Base-by-base conservation (phyloP, 2,888 invertebrate species). In the Hypercompe scribonia region DNA sequence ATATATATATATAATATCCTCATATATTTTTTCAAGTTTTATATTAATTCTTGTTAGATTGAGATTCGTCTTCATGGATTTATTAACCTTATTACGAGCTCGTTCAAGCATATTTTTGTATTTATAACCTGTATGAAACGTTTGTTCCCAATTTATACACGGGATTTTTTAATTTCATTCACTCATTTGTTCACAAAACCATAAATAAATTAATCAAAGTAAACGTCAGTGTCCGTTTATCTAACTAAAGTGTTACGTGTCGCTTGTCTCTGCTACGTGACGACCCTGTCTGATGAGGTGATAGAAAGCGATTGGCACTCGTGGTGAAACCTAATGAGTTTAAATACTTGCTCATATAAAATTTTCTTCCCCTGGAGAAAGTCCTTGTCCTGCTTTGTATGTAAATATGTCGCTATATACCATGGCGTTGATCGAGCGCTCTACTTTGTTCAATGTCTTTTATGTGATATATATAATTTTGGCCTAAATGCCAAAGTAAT, bases 241-340 rank as follows among this genome's bases (percentile, higher is more conserved):
- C 68, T 70, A 73, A 73, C 31, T 73, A 71, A 78, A 73, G 68
- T 63, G 66, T 64, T 42, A 76, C 71, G 81, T 78, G 83, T 74
- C 71, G 73, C 75, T 76, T 36, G 78, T 54, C 73, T 81, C 74
- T 66, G 24, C 58, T 74, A 82, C 84, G 85, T 85, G 85, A 70
- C 54, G 24, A 54, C 11, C 77, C 74, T 86, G 63, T 21, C 50
- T 69, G 81, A 86, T 84, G 72, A 78, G 74, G 68, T n/a, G 61
- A 74, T 85, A 86, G 86, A 86, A 86, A 86, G 86, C 84, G 75
- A 75, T 81, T 79, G 81, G 78, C 74, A 80, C 82, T 77, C 71
- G 77, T 34, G 39, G 72, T 39, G 85, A 84, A 86, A 86, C 70
- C 75, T 81, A 86, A 84, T 86, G 78, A 70, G 79, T 42, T 76